These are phyloP conservation scores for Blastobasis lacticolella DNA, from an alignment of 2,888 invertebrate species.

Conservation along the genomic window DNA sequence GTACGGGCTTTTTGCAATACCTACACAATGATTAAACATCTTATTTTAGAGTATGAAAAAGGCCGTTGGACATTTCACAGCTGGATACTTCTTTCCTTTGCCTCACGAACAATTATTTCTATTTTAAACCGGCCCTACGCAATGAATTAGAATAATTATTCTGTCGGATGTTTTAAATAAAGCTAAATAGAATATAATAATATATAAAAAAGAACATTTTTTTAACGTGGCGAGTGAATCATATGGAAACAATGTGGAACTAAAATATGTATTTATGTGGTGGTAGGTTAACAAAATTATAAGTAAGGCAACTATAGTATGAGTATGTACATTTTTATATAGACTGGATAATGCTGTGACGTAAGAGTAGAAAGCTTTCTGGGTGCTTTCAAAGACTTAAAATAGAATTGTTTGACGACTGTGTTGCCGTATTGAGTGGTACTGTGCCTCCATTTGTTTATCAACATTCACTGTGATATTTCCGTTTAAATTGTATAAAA, in stretches of 20 bases:
- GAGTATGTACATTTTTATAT: constrained; percentile 24
- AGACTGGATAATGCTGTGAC: constrained; percentile 34
- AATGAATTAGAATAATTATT: too few species aligned
- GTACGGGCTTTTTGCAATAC: too few species aligned
- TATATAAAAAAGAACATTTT: neutral
- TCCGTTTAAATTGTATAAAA: neutral
- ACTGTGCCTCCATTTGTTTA: too few species aligned
- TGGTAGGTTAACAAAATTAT: constrained; percentile 16
- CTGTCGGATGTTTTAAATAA: too few species aligned
- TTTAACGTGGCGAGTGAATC: constrained; percentile 15
- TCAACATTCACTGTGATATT: constrained; percentile 2
- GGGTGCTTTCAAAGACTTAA: constrained; percentile 15
- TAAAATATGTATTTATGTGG: constrained; percentile 10
- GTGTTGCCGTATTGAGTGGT: neutral
- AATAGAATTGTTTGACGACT: neutral
- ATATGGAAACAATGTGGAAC: constrained; percentile 9
- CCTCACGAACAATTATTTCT: too few species aligned
- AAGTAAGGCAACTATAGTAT: constrained; percentile 2
- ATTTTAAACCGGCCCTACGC: too few species aligned
- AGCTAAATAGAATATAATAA: neutral
- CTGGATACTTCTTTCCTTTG: too few species aligned
- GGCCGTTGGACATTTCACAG: too few species aligned
- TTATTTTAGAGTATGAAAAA: too few species aligned
- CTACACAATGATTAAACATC: too few species aligned
- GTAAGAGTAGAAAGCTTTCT: constrained; percentile 13